phyloP scores from a whole-genome alignment of 2,797 vertebrate genomes.

The Rhodeus uyekii region DNA sequence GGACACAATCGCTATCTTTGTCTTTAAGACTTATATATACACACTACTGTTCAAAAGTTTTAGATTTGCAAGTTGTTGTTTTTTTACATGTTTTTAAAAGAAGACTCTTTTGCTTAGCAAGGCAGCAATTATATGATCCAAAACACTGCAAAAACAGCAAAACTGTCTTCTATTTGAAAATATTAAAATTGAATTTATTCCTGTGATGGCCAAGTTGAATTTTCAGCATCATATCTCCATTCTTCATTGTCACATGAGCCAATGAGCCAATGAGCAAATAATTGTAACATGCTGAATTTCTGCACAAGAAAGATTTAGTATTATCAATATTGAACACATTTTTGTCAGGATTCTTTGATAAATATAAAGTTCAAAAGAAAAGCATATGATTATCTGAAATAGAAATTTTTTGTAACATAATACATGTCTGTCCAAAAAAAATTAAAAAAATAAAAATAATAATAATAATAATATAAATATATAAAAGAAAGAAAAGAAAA shows the following conservation, averaged over 20 bases:
- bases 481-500: too few relatives aligned
- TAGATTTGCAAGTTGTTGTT: neutral
- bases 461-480: too few relatives aligned
- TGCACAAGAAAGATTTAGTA: neutral
- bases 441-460: too few relatives aligned
- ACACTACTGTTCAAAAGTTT: neutral
- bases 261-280: too few relatives aligned
- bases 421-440: too few relatives aligned
- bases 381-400: neutral
- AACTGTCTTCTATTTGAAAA: neutral
- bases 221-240: neutral
- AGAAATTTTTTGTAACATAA: neutral
- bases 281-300: neutral
- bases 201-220: neutral
- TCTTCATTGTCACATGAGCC: neutral
- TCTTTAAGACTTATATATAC: constrained; percentile 11
- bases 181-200: neutral
- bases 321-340: neutral
- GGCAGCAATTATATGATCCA: neutral
- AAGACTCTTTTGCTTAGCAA: neutral
- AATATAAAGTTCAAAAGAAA: neutral
- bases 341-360: neutral
- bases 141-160: neutral
- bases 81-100: neutral
- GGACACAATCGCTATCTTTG: constrained; percentile 29